Conservation (phyloP, 2,888 invertebrate genomes). For the Leucophenga montana region DNA sequence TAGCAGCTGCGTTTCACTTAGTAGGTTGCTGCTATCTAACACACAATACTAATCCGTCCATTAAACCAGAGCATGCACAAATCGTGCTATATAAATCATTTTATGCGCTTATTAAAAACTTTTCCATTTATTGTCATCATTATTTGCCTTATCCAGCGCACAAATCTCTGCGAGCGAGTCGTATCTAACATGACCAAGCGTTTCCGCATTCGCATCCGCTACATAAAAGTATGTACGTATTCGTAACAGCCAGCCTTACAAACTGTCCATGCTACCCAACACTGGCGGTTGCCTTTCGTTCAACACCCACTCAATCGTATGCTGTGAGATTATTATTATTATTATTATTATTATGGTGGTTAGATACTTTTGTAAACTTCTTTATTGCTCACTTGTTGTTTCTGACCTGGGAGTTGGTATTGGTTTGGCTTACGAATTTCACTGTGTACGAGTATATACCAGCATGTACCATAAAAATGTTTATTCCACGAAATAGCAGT, state of each 20-base stretch:
- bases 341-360: slow-evolving; percentile 42
- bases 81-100: slow-evolving; percentile 64
- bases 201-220: not conserved
- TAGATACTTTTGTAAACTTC: slow-evolving; percentile 67
- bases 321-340: slow-evolving; percentile 58
- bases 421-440: slow-evolving; percentile 1
- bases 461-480: slow-evolving; percentile 17
- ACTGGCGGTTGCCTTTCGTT: too few relatives aligned
- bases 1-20: not conserved
- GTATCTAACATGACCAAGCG: slow-evolving; percentile 9
- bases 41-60: not conserved
- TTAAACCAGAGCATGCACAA: slow-evolving; percentile 5
- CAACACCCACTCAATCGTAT: slow-evolving; percentile 56
- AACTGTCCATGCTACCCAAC: too few relatives aligned
- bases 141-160: slow-evolving; percentile 64
- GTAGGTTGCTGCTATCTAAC: not conserved
- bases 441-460: not conserved
- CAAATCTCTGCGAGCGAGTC: slow-evolving; percentile 53
- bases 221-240: too few relatives aligned
- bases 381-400: slow-evolving; percentile 69
- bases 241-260: not conserved
- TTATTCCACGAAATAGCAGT: slow-evolving; percentile 3
- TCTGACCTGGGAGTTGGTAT: slow-evolving; percentile 7
- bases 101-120: slow-evolving; percentile 69
- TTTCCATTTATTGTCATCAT: slow-evolving; percentile 71